Base-by-base conservation (phyloP, 2,888 invertebrate species). In the Stramonita haemastoma region DNA sequence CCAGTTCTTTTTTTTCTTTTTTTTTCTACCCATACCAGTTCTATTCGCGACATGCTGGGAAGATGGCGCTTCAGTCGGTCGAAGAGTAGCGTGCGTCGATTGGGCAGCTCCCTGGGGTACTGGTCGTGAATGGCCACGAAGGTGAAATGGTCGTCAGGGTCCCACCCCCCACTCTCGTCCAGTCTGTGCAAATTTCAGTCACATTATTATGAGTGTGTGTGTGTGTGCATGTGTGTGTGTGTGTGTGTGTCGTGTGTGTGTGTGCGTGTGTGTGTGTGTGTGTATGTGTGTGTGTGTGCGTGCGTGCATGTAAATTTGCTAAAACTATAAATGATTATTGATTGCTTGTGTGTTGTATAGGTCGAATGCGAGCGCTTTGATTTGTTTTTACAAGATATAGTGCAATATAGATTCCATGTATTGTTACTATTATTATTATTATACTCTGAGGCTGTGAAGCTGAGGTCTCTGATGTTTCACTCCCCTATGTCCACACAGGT, bases 91-190 rank as follows among this genome's bases (percentile, higher is more conserved):
- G 92, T 93, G n/a, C 95, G 91, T 87, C 95, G 92, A 90, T 95
- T 95, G 29, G 93, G 93, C 57, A 95, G 90, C 89, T 95, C 95
- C 88, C 92, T 91, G 26, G 94, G 92, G 92, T 96, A 95, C 90
- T 95, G 95, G 70, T 95, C 95, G 66, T 94, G 92, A 15, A 95
- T 91, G 13, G 93, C 92, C 22, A 94, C 92, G 93, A 95, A 96
- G 57, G 93, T 90, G 84, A 93, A 93, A 90, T 96, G 95, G 66
- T 96, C 95, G 8, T 93, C 93, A n/a, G 93, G 93, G 22, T 91
- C 92, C 96, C 96, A 96, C 13, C 94, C 95, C 13, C 95, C 95
- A 90, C 91, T 92, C 56, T 91, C 92, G 87, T 93, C 94, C 60
- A 90, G 89, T 81, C 94, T 94, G 91, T 15, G 91, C 1, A 13